phyloP scores from a whole-genome alignment of 1,140 invertebrate genomes.

The Eufriesea mexicana region DNA sequence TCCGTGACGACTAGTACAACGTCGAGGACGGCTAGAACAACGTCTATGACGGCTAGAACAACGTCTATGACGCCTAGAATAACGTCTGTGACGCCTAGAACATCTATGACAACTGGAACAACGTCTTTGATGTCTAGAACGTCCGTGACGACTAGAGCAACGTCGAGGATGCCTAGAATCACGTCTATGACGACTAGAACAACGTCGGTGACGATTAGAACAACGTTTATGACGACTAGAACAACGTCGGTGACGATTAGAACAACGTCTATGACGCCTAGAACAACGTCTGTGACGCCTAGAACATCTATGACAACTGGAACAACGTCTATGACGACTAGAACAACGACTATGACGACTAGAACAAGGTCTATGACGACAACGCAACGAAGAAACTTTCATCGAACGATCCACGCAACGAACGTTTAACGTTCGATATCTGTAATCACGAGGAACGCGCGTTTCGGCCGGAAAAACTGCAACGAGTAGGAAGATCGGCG shows the following conservation, averaged over 20 bases:
- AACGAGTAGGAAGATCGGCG: not conserved
- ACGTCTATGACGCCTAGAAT: too few relatives aligned
- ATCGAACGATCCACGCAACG: conserved; percentile 32
- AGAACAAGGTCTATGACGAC: too few relatives aligned
- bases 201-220: too few relatives aligned
- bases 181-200: not conserved
- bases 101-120: not conserved
- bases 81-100: too few relatives aligned
- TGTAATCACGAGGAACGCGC: not conserved
- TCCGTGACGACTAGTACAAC: not conserved
- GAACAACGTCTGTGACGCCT: too few relatives aligned
- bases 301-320: not conserved
- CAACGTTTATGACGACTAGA: too few relatives aligned
- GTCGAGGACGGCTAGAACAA: conserved; percentile 33
- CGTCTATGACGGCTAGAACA: not conserved
- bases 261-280: too few relatives aligned
- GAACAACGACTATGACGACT: too few relatives aligned
- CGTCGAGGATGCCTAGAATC: too few relatives aligned
- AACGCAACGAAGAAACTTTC: conserved; percentile 61
- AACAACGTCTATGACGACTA: too few relatives aligned
- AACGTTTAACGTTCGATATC: conserved; percentile 25
- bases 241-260: not conserved
- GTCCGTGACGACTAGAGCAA: not conserved
- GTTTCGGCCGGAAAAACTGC: not conserved
- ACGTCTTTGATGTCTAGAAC: too few relatives aligned